Percentiles rank a stretch among this genome's conserved stretches.
phyloP scores from a whole-genome alignment of 2,888 invertebrate genomes.

The Lapara coniferarum region DNA sequence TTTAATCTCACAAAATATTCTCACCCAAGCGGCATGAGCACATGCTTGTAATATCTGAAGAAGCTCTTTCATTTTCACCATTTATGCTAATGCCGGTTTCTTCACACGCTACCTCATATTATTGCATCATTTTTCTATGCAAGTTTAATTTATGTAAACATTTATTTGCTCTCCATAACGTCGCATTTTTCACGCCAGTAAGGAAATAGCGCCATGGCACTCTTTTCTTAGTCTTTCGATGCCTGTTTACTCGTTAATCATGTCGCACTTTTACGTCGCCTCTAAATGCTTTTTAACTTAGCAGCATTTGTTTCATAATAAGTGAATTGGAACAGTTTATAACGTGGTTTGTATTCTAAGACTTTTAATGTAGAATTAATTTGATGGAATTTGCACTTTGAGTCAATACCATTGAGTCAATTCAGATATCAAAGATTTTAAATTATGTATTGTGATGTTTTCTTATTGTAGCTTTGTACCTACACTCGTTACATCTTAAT shows the following conservation, averaged over 20 bases:
- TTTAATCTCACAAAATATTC: no score
- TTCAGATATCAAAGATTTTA: neutral
- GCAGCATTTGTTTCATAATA: neutral
- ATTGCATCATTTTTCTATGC: conserved; percentile 8
- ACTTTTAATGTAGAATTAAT: no score
- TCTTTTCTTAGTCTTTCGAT: conserved; percentile 16
- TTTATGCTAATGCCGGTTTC: neutral
- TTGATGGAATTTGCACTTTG: no score
- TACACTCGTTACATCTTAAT: no score
- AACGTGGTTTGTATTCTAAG: no score
- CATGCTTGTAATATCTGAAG: no score
- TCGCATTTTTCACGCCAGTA: conserved; percentile 10
- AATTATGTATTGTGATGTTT: neutral
- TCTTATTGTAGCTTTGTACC: neutral
- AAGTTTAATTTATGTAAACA: conserved; percentile 13
- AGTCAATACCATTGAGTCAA: no score
- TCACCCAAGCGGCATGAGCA: no score
- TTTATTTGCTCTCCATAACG: conserved; percentile 15
- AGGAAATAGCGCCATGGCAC: conserved; percentile 4
- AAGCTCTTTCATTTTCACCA: neutral
- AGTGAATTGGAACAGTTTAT: neutral
- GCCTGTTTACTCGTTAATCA: conserved; percentile 7
- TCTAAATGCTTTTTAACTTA: conserved; percentile 20
- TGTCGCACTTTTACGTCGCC: conserved; percentile 6
- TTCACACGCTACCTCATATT: neutral